Percentiles rank a stretch among this genome's conserved stretches.
These are phyloP conservation scores for Ceratosolen fusciceps DNA, from an alignment of 1,140 invertebrate genomes.

Conservation along the genomic window DNA sequence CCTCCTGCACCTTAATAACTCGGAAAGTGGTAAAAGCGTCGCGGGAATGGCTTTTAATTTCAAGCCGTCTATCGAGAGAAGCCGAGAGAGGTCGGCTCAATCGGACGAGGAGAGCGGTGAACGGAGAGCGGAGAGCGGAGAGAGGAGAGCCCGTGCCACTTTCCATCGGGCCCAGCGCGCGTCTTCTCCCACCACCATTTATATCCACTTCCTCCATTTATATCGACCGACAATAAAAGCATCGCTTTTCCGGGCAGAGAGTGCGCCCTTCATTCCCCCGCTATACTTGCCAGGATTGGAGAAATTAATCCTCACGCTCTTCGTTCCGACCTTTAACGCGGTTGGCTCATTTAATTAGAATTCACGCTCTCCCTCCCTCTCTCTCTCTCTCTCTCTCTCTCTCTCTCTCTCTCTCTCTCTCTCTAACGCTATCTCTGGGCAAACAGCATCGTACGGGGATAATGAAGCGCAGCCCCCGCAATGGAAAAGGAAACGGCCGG, in stretches of 20 bases:
- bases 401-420: too few species aligned
- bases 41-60: conserved; percentile 16
- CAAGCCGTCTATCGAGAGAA: conserved; percentile 15
- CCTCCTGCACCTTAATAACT: conserved; percentile 31
- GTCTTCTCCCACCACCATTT: too few species aligned
- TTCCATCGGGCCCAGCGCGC: not conserved
- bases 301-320: conserved; percentile 1
- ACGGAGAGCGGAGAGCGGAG: not conserved
- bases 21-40: conserved; percentile 44
- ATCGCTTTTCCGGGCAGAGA: not conserved
- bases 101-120: not conserved
- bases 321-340: not conserved
- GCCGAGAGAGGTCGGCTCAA: not conserved
- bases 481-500: too few species aligned
- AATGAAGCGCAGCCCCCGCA: too few species aligned
- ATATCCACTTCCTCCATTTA: too few species aligned
- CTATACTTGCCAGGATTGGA: not conserved
- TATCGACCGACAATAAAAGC: conserved; percentile 1
- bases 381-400: too few species aligned
- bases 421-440: too few species aligned
- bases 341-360: conserved; percentile 2
- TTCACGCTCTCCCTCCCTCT: too few species aligned
- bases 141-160: not conserved
- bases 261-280: not conserved
- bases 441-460: too few species aligned